Conservation (phyloP, 92 coral and sea anemone genomes). For the Heliopora coerulea region DNA sequence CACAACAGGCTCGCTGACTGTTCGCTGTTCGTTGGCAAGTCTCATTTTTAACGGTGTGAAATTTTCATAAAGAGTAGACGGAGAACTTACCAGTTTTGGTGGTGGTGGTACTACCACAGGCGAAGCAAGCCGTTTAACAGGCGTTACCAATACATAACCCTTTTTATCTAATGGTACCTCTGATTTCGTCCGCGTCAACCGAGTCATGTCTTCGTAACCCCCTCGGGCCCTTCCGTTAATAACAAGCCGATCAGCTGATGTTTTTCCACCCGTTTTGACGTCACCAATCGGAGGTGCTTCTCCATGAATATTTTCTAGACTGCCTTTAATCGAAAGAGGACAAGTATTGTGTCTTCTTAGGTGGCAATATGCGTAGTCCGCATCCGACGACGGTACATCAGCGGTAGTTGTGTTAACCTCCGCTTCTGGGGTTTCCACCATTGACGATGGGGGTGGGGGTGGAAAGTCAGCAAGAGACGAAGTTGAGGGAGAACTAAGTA, state of each 20-base stretch:
- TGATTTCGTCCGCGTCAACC: conserved; percentile 8
- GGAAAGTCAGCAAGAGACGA: conserved; percentile 23
- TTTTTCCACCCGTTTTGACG: neutral
- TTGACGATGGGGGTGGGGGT: conserved; percentile 11
- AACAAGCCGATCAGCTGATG: neutral
- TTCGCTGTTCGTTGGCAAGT: conserved; percentile 28
- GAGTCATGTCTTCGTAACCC: conserved; percentile 31
- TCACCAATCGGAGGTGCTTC: neutral
- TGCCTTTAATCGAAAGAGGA: neutral
- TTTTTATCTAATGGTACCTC: conserved; percentile 15
- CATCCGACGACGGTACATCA: conserved; percentile 53
- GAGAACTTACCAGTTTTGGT: conserved; percentile 31
- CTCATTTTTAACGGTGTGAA: conserved; percentile 33
- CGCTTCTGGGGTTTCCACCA: neutral
- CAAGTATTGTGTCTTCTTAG: neutral
- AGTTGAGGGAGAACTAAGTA: conserved; percentile 5
- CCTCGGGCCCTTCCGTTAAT: conserved; percentile 4
- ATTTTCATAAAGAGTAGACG: conserved; percentile 31
- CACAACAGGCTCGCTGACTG: conserved; percentile 22
- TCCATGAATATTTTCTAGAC: too few relatives aligned
- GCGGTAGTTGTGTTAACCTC: neutral
- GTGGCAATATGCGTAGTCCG: conserved; percentile 34
- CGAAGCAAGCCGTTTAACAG: conserved; percentile 43
- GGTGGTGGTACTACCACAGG: conserved; percentile 28
- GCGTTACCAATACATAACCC: conserved; percentile 37